These are phyloP conservation scores for Ariolimax columbianus DNA, from an alignment of 2,888 invertebrate genomes.

Conservation along the genomic window DNA sequence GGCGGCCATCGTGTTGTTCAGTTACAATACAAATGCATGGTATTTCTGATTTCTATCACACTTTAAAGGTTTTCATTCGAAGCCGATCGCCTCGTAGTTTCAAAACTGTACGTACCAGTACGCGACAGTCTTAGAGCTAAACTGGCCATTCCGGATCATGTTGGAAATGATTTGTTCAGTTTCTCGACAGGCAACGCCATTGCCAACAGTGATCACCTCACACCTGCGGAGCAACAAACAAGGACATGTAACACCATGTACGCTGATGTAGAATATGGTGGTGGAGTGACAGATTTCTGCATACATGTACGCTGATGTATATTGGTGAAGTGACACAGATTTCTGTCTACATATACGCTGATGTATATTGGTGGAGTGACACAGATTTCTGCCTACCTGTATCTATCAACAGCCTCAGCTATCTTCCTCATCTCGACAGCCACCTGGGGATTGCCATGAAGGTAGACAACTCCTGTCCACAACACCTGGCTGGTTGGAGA, in stretches of 20 bases:
- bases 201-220: constrained; percentile 91
- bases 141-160: constrained; percentile 82
- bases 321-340: too few species aligned
- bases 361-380: too few species aligned
- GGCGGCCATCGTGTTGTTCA: too few species aligned
- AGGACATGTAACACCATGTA: too few species aligned
- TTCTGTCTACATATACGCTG: too few species aligned
- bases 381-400: constrained; percentile 43
- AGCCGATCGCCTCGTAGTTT: too few species aligned
- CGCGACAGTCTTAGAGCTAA: constrained; percentile 82
- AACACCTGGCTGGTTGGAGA: constrained; percentile 81
- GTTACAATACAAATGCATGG: too few species aligned
- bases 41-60: too few species aligned
- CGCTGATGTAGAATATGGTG: too few species aligned
- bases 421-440: constrained; percentile 26
- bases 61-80: too few species aligned
- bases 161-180: constrained; percentile 87
- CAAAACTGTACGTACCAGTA: constrained; percentile 73
- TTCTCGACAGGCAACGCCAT: constrained; percentile 93
- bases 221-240: constrained; percentile 81
- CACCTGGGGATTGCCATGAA: constrained; percentile 77
- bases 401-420: not conserved
- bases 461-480: constrained; percentile 85
- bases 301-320: too few species aligned
- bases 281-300: too few species aligned